Conservation (phyloP, 1,140 invertebrate genomes). For the Anastrepha obliqua region DNA sequence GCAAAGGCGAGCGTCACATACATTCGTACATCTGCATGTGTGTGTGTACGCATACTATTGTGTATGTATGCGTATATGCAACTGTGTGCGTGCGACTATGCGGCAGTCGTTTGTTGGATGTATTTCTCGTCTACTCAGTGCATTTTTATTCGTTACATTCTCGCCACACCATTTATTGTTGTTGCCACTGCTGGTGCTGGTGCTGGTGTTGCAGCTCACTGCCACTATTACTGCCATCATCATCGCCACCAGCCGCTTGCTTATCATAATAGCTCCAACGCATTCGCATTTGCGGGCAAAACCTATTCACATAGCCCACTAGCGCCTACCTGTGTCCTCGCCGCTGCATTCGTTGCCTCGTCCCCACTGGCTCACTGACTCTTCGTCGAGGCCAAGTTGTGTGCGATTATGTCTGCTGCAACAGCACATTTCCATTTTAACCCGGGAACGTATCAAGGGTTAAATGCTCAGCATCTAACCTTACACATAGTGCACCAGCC, state of each 20-base stretch:
- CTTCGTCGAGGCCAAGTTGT: constrained; percentile 25
- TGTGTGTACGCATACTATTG: no score
- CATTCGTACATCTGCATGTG: no score
- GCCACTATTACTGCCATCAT: neutral
- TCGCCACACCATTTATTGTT: neutral
- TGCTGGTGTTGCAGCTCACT: neutral
- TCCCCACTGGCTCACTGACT: neutral
- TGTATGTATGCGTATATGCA: neutral
- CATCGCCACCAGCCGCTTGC: neutral
- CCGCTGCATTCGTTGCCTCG: no score
- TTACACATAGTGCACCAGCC: neutral
- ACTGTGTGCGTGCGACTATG: neutral
- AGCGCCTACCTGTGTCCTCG: neutral
- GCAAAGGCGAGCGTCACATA: no score
- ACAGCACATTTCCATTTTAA: constrained; percentile 26
- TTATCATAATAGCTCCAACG: neutral
- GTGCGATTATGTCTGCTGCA: neutral
- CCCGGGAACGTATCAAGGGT: constrained; percentile 15
- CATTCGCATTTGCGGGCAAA: neutral
- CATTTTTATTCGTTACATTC: neutral
- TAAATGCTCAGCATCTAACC: neutral
- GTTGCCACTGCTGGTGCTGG: neutral
- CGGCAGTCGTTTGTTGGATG: neutral
- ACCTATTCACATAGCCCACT: neutral
- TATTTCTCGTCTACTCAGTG: neutral